These are phyloP conservation scores for Podabrus alpinus DNA, from an alignment of 2,888 invertebrate genomes.

Conservation along the genomic window DNA sequence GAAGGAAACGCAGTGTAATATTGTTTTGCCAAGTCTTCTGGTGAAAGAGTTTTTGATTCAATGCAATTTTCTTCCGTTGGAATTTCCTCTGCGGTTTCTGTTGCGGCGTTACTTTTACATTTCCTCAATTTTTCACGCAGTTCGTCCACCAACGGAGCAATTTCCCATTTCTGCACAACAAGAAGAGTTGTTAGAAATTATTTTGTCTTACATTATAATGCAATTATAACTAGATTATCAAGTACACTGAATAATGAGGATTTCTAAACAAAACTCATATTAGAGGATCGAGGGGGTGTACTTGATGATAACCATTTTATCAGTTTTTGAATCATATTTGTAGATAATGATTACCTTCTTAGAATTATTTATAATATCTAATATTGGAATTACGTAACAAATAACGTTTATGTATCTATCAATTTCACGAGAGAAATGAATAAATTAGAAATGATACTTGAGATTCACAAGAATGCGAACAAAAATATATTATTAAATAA, in stretches of 20 bases:
- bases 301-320: background rate
- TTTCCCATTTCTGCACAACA: conserved; percentile 70
- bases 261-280: background rate
- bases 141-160: conserved; percentile 83
- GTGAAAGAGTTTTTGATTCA: conserved; percentile 48
- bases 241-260: background rate
- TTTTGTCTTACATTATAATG: background rate
- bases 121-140: conserved; percentile 76
- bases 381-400: background rate
- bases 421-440: background rate
- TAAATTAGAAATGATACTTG: background rate
- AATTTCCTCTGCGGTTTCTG: conserved; percentile 25
- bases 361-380: background rate
- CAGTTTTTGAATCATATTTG: background rate
- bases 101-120: conserved; percentile 57
- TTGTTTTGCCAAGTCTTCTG: conserved; percentile 70
- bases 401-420: background rate
- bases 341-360: background rate
- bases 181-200: background rate
- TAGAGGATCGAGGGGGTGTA: background rate
- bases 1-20: conserved; percentile 81
- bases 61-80: conserved; percentile 19
- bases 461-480: background rate
- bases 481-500: background rate
- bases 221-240: too few relatives aligned